Base-by-base conservation (phyloP, 64 coral and sea anemone species). In the Montipora cactus region DNA sequence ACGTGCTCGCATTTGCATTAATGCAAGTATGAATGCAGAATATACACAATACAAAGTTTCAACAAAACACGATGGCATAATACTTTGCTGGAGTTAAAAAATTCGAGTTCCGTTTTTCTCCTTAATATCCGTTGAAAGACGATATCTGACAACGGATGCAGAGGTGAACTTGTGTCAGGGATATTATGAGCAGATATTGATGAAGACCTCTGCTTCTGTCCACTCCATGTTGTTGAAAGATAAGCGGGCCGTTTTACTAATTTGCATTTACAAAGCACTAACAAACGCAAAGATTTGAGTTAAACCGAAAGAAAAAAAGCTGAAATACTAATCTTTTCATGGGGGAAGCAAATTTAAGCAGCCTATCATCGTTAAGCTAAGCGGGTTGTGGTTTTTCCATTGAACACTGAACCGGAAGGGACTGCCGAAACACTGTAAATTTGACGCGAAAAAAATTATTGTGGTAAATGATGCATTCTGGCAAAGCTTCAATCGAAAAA, bases 371-470 rank as follows among this genome's bases (percentile, higher is more conserved):
- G 71, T 19, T 5, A 12, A 5, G 20, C 15, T 21, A 67, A 47
- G 44, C 45, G 82, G 64, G 19, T 67, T 86, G 66, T 71, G 67
- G 16, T 86, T 86, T 86, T 73, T 78, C 49, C 37, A 22, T 72
- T 66, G 67, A 23, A 45, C 82, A 86, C 6, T 68, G 82, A 71
- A 72, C 82, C 82, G 82, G 82, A 86, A 86, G 59, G 9, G 18
- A 49, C 5, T 71, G 66, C n/a, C 44, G 82, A 49, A 71, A 66
- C 64, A 44, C 76, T 50, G 15, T 1, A 37, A 76, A 13, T 78
- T 86, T 72, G 82, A 86, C 82, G 37, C 37, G 37, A 37, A 86
- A 12, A 86, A 86, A 86, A 86, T 86, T 72, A 86, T 86, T 64
- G 64, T 20, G 46, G 64, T 22, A 18, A 50, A 11, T 71, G 44